Evolutionary conservation across 2,797 vertebrate species (phyloP).

Genomic region (Lepilemur ruficaudatus): DNA sequence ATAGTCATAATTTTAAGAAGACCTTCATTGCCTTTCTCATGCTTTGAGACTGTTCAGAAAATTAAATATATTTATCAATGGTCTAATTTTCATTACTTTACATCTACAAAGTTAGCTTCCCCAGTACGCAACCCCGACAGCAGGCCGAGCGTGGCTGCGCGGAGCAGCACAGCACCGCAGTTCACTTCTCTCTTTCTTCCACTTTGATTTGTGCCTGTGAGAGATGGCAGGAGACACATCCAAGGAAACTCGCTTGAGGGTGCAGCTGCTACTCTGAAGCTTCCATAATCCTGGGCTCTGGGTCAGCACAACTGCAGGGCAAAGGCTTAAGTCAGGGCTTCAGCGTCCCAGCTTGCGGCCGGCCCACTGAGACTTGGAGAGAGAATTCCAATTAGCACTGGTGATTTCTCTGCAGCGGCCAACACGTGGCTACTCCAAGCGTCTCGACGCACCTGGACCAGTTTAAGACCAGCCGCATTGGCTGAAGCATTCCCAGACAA

Average conservation of each 20-base stretch:
- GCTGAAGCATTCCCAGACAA: not conserved
- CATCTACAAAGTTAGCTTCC: not conserved
- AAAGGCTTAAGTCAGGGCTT: not conserved
- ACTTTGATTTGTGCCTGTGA: not conserved
- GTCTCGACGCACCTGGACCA: not conserved
- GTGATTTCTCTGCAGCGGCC: slow-evolving; percentile 21
- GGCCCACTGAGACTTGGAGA: not conserved
- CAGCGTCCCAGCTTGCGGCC: not conserved
- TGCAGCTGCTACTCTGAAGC: not conserved
- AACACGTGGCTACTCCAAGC: not conserved
- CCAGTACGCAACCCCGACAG: not conserved
- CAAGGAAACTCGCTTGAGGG: not conserved
- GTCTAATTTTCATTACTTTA: not conserved
- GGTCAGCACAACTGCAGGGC: not conserved
- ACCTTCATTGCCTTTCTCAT: not conserved
- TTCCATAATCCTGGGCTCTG: not conserved
- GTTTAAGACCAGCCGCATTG: not conserved
- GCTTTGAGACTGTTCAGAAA: not conserved
- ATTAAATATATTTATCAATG: not conserved
- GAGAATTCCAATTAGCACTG: not conserved
- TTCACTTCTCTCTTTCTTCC: not conserved
- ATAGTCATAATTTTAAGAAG: not conserved
- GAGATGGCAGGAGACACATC: not conserved
- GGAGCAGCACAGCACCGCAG: accelerated
- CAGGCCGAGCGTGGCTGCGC: not conserved